These are phyloP conservation scores for Sebastes vulpes DNA, from an alignment of 2,797 vertebrate species.

Conservation along the genomic window DNA sequence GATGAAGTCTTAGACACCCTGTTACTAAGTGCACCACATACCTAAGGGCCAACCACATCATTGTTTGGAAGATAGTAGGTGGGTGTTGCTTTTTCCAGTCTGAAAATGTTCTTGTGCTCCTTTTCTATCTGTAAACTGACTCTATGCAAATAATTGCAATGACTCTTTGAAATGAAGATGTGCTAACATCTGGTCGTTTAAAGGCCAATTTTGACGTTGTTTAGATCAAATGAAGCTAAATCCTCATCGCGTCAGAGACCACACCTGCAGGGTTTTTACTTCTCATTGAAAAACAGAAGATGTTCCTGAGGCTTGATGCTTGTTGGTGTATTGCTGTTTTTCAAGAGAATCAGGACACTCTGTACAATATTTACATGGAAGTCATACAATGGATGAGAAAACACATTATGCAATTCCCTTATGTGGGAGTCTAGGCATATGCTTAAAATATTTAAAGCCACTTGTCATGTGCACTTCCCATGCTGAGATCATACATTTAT, in stretches of 20 bases:
- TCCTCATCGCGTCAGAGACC: background rate
- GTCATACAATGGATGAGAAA: slow-evolving; percentile 31
- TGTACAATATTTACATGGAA: slow-evolving; percentile 21
- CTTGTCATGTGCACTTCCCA: background rate
- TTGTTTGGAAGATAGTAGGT: slow-evolving; percentile 21
- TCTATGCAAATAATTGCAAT: background rate
- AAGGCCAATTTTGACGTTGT: background rate
- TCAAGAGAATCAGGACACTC: slow-evolving; percentile 21
- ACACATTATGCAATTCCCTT: slow-evolving; percentile 36
- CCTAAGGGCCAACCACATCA: slow-evolving; percentile 9
- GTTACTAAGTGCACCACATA: slow-evolving; percentile 9
- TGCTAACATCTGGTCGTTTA: background rate
- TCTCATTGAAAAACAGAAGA: slow-evolving; percentile 18
- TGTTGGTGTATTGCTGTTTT: slow-evolving; percentile 7
- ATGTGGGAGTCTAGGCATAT: slow-evolving; percentile 22
- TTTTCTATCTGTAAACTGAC: background rate
- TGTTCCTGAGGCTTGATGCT: background rate
- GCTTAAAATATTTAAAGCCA: slow-evolving; percentile 41
- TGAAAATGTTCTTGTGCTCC: slow-evolving; percentile 17
- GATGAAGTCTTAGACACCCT: slow-evolving; percentile 16
- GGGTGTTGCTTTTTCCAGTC: slow-evolving; percentile 14
- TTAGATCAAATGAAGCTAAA: background rate
- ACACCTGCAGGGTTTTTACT: background rate
- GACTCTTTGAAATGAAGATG: background rate
- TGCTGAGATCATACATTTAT: background rate